Evolutionary conservation across 2,797 vertebrate species (phyloP), one percentile per base, ranked within the genome.

Genomic region (Liasis olivaceus): DNA sequence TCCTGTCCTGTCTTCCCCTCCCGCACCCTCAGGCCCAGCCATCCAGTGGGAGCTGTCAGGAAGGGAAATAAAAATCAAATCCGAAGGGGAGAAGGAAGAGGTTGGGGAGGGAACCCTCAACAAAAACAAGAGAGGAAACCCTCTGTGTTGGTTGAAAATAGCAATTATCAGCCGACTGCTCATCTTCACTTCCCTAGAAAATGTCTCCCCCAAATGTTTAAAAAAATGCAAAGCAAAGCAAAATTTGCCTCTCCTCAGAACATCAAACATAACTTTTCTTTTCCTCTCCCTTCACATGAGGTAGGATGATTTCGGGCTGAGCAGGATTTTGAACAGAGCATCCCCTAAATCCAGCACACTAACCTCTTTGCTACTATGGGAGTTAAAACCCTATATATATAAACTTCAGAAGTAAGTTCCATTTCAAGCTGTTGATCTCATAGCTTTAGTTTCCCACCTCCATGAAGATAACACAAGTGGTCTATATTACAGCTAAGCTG

Each of bases 1-100:
- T 94, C 93, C 95, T 94, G 94, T 93, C 94, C 95, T 94, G 92
- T 96, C 95, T 96, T 95, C 95, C 93, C 24, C 81, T 6, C 86
- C 63, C 47, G 64, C 59, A 58, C 15, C 20, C 66, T 87, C 59
- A 47, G 59, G 85, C 47, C 85, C 47, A 62, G 95, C 95, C 95
- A 93, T 94, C 93, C 64, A 93, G 93, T 95, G 93, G 90, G 92
- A 94, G 92, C 66, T 94, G 96, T 95, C 96, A 95, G 88, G 59
- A 91, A 93, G 2, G 1, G 89, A 81, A 95, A 91, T 95, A 59
- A 95, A 94, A 96, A 89, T 91, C n/a, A 58, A 88, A 91, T 58
- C 15, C 64, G n/a, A 72, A 22, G 13, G 24, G 17, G 47, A 28
- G 64, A 66, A 77, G 93, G 13, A 8, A 20, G 0, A 0, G 59